phyloP scores from a whole-genome alignment of 2,113 vertebrate species.

The Mungos mungo region DNA sequence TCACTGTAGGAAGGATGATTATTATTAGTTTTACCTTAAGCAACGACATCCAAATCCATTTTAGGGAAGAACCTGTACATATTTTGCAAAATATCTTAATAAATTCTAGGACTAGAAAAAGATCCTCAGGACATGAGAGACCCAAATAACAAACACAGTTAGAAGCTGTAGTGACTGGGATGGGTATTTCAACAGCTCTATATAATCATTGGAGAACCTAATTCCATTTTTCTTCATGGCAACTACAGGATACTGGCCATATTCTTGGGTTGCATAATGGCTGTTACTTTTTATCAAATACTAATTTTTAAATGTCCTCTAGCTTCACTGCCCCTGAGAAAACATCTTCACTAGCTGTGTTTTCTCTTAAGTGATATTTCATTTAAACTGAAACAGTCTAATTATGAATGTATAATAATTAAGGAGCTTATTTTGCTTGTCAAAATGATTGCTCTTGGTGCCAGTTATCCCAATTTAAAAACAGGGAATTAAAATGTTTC shows the following conservation, averaged over 20 bases:
- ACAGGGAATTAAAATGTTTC: neutral
- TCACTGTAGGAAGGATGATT: neutral
- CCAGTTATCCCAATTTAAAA: neutral
- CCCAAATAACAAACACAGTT: neutral
- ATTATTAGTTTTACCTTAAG: constrained; percentile 13
- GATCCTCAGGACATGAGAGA: neutral
- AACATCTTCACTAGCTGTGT: neutral
- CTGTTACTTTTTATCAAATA: neutral
- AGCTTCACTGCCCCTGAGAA: neutral
- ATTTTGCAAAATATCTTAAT: neutral
- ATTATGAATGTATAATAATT: constrained; percentile 62
- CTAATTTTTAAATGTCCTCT: neutral
- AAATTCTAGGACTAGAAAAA: neutral
- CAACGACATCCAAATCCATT: neutral
- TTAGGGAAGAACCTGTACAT: neutral
- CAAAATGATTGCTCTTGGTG: constrained; percentile 10
- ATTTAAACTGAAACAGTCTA: constrained; percentile 71
- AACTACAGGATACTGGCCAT: neutral
- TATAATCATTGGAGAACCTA: neutral
- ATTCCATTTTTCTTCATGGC: neutral
- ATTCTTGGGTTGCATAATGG: neutral
- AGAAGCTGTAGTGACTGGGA: neutral
- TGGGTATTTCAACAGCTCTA: neutral
- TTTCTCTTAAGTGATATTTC: constrained; percentile 65
- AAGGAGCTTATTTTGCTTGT: constrained; percentile 57